Conservation (phyloP, 1,140 invertebrate species). For the Coelopa frigida region DNA sequence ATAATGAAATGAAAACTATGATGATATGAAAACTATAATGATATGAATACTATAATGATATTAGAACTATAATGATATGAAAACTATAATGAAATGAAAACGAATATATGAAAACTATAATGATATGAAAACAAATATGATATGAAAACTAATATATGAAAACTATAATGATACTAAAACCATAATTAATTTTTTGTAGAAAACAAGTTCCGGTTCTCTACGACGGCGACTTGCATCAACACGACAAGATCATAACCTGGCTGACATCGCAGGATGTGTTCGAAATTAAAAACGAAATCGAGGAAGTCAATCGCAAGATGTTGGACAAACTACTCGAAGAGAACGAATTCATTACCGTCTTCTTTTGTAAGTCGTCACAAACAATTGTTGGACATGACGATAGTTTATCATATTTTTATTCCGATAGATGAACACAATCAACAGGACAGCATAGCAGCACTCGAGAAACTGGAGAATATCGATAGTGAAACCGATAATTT, state of each 20-base stretch:
- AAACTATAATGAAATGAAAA: no score
- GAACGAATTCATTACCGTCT: slow-evolving; percentile 91
- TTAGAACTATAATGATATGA: no score
- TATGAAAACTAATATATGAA: no score
- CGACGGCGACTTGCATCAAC: slow-evolving; percentile 83
- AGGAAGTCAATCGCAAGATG: slow-evolving; percentile 93
- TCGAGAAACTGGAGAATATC: slow-evolving; percentile 82
- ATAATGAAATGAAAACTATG: no score
- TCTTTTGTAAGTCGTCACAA: slow-evolving; percentile 74
- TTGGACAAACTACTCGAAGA: slow-evolving; percentile 87
- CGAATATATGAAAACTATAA: no score
- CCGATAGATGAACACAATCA: slow-evolving; percentile 68
- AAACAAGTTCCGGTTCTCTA: slow-evolving; percentile 82
- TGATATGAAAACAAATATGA: no score
- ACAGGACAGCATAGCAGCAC: slow-evolving; percentile 67
- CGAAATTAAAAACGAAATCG: slow-evolving; percentile 93
- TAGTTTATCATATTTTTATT: slow-evolving; percentile 2
- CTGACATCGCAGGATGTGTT: slow-evolving; percentile 91
- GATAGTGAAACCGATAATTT: slow-evolving; percentile 90
- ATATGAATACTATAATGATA: no score
- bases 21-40: no score
- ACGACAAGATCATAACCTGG: slow-evolving; percentile 80
- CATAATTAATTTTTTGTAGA: slow-evolving; percentile 22
- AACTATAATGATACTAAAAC: no score
- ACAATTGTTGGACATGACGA: slow-evolving; percentile 9